Evolutionary conservation across 2,113 vertebrate genomes (phyloP).

Genomic region (Nymphicus hollandicus): DNA sequence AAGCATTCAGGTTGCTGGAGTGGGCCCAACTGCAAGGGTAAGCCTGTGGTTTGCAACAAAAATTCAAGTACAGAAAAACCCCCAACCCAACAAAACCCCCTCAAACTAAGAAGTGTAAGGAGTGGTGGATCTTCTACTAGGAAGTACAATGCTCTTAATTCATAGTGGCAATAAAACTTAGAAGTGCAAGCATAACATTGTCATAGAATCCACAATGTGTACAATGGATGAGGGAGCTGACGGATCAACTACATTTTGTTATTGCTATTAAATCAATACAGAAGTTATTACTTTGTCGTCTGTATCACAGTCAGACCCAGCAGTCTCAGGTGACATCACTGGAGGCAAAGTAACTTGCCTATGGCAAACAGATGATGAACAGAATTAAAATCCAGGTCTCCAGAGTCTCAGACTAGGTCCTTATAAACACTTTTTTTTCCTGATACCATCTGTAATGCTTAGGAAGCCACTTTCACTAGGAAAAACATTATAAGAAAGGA

Average conservation of each 20-base stretch:
- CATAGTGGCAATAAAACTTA: not conserved
- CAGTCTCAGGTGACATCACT: not conserved
- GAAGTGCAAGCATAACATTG: not conserved
- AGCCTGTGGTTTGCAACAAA: not conserved
- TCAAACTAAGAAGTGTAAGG: not conserved
- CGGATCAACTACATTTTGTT: not conserved
- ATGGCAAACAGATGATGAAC: not conserved
- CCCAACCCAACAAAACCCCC: not conserved
- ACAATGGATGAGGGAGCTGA: not conserved
- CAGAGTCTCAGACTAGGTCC: not conserved
- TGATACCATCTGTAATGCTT: not conserved
- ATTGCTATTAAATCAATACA: not conserved
- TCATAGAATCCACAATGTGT: not conserved
- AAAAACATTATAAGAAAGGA: not conserved
- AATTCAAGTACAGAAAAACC: not conserved
- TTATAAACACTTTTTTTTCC: not conserved
- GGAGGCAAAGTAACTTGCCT: not conserved
- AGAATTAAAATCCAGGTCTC: not conserved
- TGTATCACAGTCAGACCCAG: not conserved
- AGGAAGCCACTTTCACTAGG: not conserved
- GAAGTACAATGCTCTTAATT: not conserved
- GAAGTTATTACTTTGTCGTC: not conserved
- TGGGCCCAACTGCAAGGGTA: not conserved
- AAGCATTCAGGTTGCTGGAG: not conserved
- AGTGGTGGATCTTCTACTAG: not conserved